Base-by-base conservation (phyloP, 2,888 invertebrate species). In the Cosmia trapezina region DNA sequence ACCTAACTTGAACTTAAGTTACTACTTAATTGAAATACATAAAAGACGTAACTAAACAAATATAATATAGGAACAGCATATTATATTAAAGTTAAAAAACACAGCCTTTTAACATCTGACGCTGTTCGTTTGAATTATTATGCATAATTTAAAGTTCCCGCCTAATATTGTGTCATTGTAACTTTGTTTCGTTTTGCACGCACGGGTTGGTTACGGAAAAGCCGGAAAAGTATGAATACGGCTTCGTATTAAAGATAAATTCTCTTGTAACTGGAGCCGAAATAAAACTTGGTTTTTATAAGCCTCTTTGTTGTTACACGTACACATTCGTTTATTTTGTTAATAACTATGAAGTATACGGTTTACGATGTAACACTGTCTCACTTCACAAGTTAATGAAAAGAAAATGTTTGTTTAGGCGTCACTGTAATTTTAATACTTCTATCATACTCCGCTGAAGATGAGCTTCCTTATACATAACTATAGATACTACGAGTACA, bases 101-200 rank as follows among this genome's bases (percentile, higher is more conserved):
- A 43, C 37, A 11, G n/a, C 17, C 37, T 68, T 64, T 66, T 51
- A 33, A 57, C 60, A 67, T 68, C 37, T 66, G 67, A 37, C 70
- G 65, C 49, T 5, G 51, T 63, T 73, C 54, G 54, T 80, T 76
- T 82, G 61, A 80, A 84, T 78, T 85, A 81, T 83, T 76, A 81
- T 66, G 22, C 70, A 76, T 79, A 79, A 76, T 84, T 79, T 82
- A 79, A 73, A 79, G 76, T 64, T 70, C 64, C 28, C 74, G 65
- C 68, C 72, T 79, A 82, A 75, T 80, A 72, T 56, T 71, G 43
- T 70, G 72, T 77, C 71, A 74, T 77, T 80, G 66, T 80, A 78
- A 85, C 73, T 85, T 84, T 78, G 81, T 86, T 83, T 73, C 67
- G 57, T 78, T 73, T 57, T 56, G 61, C 45, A 74, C 65, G 59